These are phyloP conservation scores for Bombus confusus DNA, from an alignment of 1,140 invertebrate genomes.

Conservation along the genomic window DNA sequence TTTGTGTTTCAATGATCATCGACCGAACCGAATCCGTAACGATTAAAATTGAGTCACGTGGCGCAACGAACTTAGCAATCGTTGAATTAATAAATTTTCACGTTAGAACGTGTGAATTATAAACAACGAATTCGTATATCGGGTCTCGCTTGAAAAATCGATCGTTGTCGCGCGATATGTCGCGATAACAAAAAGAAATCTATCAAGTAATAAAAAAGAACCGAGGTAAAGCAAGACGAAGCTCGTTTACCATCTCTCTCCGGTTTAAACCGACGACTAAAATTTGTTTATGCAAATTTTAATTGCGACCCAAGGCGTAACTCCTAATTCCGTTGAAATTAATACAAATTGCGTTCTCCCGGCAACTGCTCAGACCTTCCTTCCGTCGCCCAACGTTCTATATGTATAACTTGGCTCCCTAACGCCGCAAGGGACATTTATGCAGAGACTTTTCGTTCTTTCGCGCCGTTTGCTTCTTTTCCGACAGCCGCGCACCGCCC, in stretches of 20 bases:
- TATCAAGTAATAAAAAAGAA: neutral
- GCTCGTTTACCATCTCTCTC: conserved; percentile 20
- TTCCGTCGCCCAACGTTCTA: conserved; percentile 26
- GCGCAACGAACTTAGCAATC: neutral
- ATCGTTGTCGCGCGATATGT: neutral
- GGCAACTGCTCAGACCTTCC: conserved; percentile 40
- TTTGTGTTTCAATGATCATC: neutral
- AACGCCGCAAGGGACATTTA: conserved; percentile 53
- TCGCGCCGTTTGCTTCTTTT: conserved; percentile 7
- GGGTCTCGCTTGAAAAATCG: too few species aligned
- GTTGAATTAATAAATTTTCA: conserved; percentile 20
- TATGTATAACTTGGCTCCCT: conserved; percentile 10
- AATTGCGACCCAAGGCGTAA: conserved; percentile 71
- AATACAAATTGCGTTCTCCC: conserved; percentile 73
- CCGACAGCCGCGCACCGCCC: neutral
- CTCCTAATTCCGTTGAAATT: conserved; percentile 74
- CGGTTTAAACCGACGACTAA: conserved; percentile 59
- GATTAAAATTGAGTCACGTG: neutral
- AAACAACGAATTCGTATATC: too few species aligned
- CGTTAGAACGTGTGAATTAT: too few species aligned
- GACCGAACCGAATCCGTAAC: neutral
- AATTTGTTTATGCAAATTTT: conserved; percentile 77
- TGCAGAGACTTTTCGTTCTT: conserved; percentile 40
- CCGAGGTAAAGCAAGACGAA: neutral
- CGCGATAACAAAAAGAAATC: neutral